Evolutionary conservation across 2,113 vertebrate genomes (phyloP), one percentile per base, ranked within the genome.

Genomic region (Marcusenius ussheri): DNA sequence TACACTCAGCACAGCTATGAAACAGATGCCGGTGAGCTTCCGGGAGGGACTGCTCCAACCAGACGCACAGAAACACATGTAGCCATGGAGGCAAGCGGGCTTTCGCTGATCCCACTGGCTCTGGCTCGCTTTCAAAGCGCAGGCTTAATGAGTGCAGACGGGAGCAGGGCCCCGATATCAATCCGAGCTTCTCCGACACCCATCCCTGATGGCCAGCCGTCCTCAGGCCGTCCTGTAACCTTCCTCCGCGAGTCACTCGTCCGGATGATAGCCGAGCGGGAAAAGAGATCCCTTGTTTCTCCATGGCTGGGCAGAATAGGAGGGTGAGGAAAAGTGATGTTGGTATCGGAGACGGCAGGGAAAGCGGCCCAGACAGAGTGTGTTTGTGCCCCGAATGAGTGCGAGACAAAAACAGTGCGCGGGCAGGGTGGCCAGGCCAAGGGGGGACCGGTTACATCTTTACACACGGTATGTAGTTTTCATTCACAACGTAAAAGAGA

Each of bases 401-500:
- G 74, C 9, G 19, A 80, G 88, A 91, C 90, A 94, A 94, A 93
- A 89, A 91, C 94, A 94, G 93, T 93, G 31, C 0, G 39, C 35
- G 19, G 10, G 49, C 50, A 35, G 24, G 77, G 27, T 4, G 35
- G 31, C 5, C 5, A 56, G 53, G 19, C 19, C 19, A 56, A 2
- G 5, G 53, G 53, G 51, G 87, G 94, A 91, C 84, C 93, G 93
- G 96, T 97, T 97, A 96, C 94, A 92, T 92, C 93, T 93, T 93
- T 13, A 70, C 19, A 85, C 84, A 24, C 50, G 84, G 46, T 47
- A 90, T 27, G 15, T 42, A 53, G 97, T 96, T 98, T 98, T 95
- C 96, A 96, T 95, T 96, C 94, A 96, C 94, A 92, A 92, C 92
- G 92, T 94, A 94, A 94, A 95, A 95, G 96, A 95, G 93, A 95